Percentiles rank a stretch among this genome's conserved stretches.
Evolutionary conservation across 1,140 invertebrate genomes (phyloP).

Genomic region (Tetragonula clypearis): DNA sequence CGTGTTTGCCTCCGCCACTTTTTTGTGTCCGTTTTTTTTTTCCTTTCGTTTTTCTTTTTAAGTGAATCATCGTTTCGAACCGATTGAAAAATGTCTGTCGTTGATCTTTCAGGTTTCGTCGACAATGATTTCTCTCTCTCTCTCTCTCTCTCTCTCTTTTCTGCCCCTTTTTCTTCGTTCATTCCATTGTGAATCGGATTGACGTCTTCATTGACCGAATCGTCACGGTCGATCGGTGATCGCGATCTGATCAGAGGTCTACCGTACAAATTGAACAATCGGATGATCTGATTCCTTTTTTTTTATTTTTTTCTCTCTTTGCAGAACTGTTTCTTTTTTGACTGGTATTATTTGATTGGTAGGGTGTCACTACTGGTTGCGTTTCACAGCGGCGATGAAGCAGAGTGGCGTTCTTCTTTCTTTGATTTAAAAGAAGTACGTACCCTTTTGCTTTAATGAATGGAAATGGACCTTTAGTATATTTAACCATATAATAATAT

Average conservation of each 20-base stretch:
- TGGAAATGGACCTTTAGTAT: too few species aligned
- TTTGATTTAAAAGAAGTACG: neutral
- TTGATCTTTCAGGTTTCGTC: neutral
- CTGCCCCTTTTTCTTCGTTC: conserved; percentile 3
- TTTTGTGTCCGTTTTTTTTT: neutral
- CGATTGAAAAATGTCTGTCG: conserved; percentile 6
- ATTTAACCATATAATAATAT: too few species aligned
- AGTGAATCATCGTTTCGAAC: neutral
- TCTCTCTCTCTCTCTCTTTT: neutral
- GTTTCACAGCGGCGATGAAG: neutral
- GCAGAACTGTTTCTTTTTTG: neutral
- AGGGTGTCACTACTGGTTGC: neutral
- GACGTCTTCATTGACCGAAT: conserved; percentile 46
- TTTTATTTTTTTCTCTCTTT: neutral
- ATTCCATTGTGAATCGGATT: conserved; percentile 27
- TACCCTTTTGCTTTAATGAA: neutral
- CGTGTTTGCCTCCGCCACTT: neutral
- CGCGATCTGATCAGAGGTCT: neutral
- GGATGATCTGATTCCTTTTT: conserved; percentile 20
- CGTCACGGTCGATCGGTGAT: conserved; percentile 30
- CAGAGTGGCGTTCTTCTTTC: neutral
- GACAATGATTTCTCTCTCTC: conserved; percentile 17
- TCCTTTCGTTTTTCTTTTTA: neutral
- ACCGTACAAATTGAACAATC: conserved; percentile 35
- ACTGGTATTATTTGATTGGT: neutral